Base-by-base conservation (phyloP, 2,113 vertebrate species). In the Haplotaxodon microlepis region DNA sequence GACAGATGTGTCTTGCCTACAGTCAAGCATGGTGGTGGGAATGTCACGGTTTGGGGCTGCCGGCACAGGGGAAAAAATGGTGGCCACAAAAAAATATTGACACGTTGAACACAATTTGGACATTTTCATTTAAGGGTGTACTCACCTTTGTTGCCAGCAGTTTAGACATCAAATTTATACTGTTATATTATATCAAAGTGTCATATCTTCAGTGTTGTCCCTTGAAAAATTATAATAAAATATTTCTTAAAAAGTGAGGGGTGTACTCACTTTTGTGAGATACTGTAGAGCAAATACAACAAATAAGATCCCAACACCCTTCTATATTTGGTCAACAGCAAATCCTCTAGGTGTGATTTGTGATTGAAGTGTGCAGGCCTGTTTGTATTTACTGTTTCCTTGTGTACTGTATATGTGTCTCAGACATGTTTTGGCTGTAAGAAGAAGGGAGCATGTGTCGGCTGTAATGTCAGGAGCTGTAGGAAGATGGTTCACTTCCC, bases 401-500 rank as follows among this genome's bases (percentile, higher is more conserved):
- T 45, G 14, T 47, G 71, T 31, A 1, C 42, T 50, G 42, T 76
- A 50, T 88, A 3, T 78, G 36, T 88, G 11, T 47, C 13, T 16
- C 89, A 99, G 99, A 96, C 47, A 45, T 99, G 99, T 90, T 88
- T 51, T 84, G 29, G 94, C 91, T 99, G 99, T 93, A 99, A 94
- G 96, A 97, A 95, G 93, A 97, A 91, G 19, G 98, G 99, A 21
- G 99, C 98, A 40, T 98, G 98, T 6, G 97, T 99, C 85, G 99
- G 99, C 85, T 99, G 99, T 51, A 96, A 96, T 29, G 83, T 95
- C 87, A 95, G 96, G 38, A 97, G 94, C 89, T 99, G 99, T 95
- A 97, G 96, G 92, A 96, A 97, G 93, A 97, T 90, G 94, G 97
- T 98, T 27, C 99, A 99, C 95, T 97, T 98, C 69, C 98, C 98